A percentile compares a stretch with the other conserved stretches of the same genome.
These are phyloP conservation scores for Apoda limacodes DNA, from an alignment of 2,888 invertebrate species.

Conservation along the genomic window DNA sequence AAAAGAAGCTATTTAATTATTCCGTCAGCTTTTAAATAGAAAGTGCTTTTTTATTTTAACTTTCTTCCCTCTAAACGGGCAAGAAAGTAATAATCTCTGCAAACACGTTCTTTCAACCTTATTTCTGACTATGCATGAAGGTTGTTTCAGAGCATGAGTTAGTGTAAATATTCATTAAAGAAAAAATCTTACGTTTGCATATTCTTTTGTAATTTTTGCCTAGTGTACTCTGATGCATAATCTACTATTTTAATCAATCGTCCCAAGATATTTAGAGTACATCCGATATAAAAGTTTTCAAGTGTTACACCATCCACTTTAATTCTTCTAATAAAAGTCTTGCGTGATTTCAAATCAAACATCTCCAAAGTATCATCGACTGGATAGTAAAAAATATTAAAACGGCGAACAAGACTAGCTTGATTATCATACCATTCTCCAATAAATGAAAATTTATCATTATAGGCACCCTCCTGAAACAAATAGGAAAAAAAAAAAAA, in stretches of 20 bases:
- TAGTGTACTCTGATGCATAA: slow-evolving; percentile 78
- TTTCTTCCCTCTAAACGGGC: too few relatives aligned
- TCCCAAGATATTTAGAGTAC: slow-evolving; percentile 78
- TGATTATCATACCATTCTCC: slow-evolving; percentile 92
- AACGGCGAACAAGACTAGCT: slow-evolving; percentile 78
- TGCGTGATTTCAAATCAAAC: slow-evolving; percentile 74
- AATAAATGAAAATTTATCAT: slow-evolving; percentile 71
- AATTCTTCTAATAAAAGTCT: slow-evolving; percentile 76
- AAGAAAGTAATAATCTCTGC: too few relatives aligned
- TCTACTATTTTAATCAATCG: slow-evolving; percentile 78
- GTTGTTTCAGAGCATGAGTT: too few relatives aligned
- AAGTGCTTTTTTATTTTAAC: too few relatives aligned
- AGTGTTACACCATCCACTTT: slow-evolving; percentile 74
- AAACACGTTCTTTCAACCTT: too few relatives aligned
- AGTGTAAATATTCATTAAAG: slow-evolving; percentile 2
- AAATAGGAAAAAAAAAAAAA: slow-evolving; percentile 1
- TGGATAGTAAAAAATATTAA: slow-evolving; percentile 81
- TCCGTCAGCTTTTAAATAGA: too few relatives aligned
- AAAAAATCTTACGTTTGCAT: slow-evolving; percentile 71
- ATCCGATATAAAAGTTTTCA: slow-evolving; percentile 80
- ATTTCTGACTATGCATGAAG: too few relatives aligned
- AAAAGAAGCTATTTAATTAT: too few relatives aligned
- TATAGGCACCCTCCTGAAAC: slow-evolving; percentile 60
- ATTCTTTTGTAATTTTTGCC: slow-evolving; percentile 70
- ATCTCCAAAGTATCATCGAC: slow-evolving; percentile 85